A percentile compares a stretch with the other conserved stretches of the same genome.
Conservation (phyloP, 2,113 vertebrate species). For the Pandion haliaetus region DNA sequence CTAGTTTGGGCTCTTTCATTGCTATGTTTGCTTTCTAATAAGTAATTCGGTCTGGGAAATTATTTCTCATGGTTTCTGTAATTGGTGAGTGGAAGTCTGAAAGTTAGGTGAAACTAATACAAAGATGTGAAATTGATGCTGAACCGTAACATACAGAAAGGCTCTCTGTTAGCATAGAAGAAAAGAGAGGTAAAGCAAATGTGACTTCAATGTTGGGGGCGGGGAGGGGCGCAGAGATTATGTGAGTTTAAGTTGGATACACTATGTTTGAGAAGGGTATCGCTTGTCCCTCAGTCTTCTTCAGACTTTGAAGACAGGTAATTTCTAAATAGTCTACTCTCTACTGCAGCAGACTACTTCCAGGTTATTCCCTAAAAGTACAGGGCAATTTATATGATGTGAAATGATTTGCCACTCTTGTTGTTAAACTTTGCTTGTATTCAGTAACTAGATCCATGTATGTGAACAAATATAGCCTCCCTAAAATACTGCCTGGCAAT, state of each 20-base stretch:
- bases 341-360: neutral
- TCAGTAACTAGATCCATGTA: neutral
- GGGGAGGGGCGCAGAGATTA: neutral
- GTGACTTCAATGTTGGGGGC: neutral
- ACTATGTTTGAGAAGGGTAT: neutral
- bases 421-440: neutral
- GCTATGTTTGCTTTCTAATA: slow-evolving; percentile 22
- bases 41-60: slow-evolving; percentile 33
- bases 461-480: neutral
- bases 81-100: neutral
- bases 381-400: neutral
- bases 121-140: neutral
- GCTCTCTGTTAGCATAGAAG: neutral
- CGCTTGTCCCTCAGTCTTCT: neutral
- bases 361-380: neutral
- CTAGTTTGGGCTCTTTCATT: neutral
- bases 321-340: neutral
- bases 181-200: neutral
- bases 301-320: neutral
- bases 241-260: neutral
- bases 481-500: neutral
- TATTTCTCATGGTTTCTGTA: neutral
- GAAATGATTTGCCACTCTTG: neutral
- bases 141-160: neutral
- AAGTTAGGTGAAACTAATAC: neutral